Evolutionary conservation across 2,888 invertebrate species (phyloP).

Genomic region (Pinctada fucata): DNA sequence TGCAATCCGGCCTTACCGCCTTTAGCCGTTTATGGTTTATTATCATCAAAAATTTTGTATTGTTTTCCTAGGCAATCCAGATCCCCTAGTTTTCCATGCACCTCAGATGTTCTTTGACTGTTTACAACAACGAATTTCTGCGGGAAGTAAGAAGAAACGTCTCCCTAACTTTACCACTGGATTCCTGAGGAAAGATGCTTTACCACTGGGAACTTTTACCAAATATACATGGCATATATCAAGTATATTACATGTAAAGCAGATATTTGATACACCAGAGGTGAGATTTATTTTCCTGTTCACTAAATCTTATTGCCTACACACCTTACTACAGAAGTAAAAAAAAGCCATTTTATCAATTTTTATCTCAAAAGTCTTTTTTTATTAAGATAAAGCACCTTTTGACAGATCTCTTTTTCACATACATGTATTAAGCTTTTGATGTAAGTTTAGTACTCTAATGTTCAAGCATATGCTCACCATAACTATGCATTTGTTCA

Average conservation of each 20-base stretch:
- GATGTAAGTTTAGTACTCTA: too few species aligned
- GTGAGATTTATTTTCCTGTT: constrained; percentile 70
- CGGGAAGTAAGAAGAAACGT: constrained; percentile 82
- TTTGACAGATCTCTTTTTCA: too few species aligned
- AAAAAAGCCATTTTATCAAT: too few species aligned
- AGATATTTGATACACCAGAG: constrained; percentile 84
- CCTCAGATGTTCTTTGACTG: constrained; percentile 85
- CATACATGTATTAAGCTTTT: too few species aligned
- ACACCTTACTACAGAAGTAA: too few species aligned
- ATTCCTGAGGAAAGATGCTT: constrained; percentile 81
- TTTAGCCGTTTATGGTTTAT: too few species aligned
- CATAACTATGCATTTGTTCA: too few species aligned
- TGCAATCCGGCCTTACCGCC: too few species aligned
- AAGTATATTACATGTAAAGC: constrained; percentile 84
- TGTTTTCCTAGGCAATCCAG: constrained; percentile 79
- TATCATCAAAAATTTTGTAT: neutral
- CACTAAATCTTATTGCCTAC: neutral
- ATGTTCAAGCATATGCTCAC: too few species aligned
- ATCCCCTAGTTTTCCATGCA: constrained; percentile 84
- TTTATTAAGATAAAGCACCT: too few species aligned
- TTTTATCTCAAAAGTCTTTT: neutral
- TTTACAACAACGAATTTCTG: constrained; percentile 84
- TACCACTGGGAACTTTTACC: constrained; percentile 83
- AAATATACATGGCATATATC: constrained; percentile 86
- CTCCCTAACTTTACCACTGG: constrained; percentile 83